A percentile compares a stretch with the other conserved stretches of the same genome.
Conservation (phyloP, 2,797 vertebrate species). For the Urocyon cinereoargenteus region DNA sequence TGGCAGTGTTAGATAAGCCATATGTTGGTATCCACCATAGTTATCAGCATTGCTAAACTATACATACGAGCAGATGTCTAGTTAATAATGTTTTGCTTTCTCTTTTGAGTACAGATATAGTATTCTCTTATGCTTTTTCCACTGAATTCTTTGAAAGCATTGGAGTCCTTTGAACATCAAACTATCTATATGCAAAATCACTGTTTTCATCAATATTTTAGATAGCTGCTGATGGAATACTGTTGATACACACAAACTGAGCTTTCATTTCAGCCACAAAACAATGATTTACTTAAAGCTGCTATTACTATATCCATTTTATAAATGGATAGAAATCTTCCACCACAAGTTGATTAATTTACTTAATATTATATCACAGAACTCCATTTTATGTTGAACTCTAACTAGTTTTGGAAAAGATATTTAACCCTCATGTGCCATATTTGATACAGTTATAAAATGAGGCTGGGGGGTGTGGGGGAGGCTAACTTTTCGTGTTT, state of each 20-base stretch:
- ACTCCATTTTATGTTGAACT: neutral
- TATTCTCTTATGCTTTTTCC: neutral
- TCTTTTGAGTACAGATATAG: neutral
- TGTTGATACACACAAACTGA: neutral
- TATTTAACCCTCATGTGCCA: neutral
- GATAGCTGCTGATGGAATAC: neutral
- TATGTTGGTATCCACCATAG: no score
- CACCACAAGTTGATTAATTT: neutral
- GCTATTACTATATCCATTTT: neutral
- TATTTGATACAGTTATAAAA: neutral
- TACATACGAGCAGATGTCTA: neutral
- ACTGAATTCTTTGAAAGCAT: constrained; percentile 5
- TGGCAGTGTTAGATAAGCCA: neutral
- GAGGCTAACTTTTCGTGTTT: neutral
- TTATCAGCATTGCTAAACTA: neutral
- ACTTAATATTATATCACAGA: neutral
- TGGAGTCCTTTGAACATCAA: neutral
- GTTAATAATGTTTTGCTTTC: neutral
- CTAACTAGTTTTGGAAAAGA: neutral
- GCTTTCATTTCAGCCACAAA: neutral
- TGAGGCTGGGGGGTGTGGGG: accelerated
- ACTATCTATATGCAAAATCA: neutral
- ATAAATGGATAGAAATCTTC: neutral
- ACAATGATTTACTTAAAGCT: neutral
- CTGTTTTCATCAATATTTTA: constrained; percentile 36